Evolutionary conservation across 2,888 invertebrate genomes (phyloP).

Genomic region (Troides aeacus): DNA sequence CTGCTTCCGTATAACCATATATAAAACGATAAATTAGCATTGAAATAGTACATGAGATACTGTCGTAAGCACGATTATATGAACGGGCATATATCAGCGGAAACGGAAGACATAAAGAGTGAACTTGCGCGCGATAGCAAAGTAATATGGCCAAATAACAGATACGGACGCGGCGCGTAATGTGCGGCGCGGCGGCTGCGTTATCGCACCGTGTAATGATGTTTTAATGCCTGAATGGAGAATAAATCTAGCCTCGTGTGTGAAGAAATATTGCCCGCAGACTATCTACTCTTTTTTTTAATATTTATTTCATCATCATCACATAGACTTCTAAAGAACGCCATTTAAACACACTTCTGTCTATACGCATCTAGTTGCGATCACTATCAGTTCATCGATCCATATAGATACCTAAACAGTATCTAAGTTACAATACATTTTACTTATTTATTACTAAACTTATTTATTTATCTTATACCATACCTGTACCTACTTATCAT

Average conservation of each 20-base stretch:
- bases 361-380: too few species aligned
- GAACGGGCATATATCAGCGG: constrained; percentile 30
- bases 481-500: too few species aligned
- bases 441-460: too few species aligned
- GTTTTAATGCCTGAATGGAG: background rate
- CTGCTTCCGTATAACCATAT: background rate
- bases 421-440: too few species aligned
- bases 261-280: too few species aligned
- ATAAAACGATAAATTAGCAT: background rate
- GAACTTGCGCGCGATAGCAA: constrained; percentile 36
- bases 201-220: background rate
- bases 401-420: too few species aligned
- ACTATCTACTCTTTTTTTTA: too few species aligned
- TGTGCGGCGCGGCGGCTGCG: background rate
- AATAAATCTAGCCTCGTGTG: background rate
- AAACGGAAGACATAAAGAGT: constrained; percentile 41
- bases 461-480: too few species aligned
- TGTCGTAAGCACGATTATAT: background rate
- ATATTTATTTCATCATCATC: too few species aligned
- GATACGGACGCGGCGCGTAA: constrained; percentile 14
- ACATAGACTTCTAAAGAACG: too few species aligned
- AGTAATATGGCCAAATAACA: constrained; percentile 34
- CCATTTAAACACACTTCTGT: too few species aligned
- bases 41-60: background rate
- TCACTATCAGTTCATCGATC: too few species aligned